Conservation (phyloP, 2,113 vertebrate species). For the Mola mola region DNA sequence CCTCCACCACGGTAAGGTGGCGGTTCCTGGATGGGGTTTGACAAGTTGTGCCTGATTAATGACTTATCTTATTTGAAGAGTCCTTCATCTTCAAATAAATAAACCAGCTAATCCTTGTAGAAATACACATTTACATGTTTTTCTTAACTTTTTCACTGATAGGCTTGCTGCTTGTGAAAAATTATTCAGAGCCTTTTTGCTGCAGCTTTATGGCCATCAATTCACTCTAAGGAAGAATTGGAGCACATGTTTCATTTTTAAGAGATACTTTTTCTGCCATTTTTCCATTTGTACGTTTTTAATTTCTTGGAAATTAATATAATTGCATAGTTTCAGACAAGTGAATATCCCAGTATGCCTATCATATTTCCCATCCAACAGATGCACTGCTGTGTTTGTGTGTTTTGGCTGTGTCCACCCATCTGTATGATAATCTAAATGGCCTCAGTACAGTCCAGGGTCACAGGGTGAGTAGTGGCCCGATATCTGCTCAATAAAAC, state of each 20-base stretch:
- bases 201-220: not conserved
- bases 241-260: not conserved
- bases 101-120: no score
- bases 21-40: no score
- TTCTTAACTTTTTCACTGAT: constrained; percentile 5
- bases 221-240: not conserved
- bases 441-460: constrained; percentile 21
- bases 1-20: no score
- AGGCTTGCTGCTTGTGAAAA: not conserved
- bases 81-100: no score
- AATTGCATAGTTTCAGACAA: not conserved
- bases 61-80: no score
- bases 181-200: not conserved
- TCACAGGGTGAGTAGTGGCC: constrained; percentile 25
- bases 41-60: no score
- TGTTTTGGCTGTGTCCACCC: constrained; percentile 40
- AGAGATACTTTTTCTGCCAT: not conserved
- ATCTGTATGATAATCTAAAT: constrained; percentile 60
- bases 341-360: not conserved
- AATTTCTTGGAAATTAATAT: not conserved
- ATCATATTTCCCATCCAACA: constrained; percentile 6
- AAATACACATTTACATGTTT: no score
- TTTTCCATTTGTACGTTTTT: not conserved
- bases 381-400: constrained; percentile 8
- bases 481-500: constrained; percentile 25